Evolutionary conservation across 2,113 vertebrate species (phyloP).

Genomic region (Brachyistius frenatus): DNA sequence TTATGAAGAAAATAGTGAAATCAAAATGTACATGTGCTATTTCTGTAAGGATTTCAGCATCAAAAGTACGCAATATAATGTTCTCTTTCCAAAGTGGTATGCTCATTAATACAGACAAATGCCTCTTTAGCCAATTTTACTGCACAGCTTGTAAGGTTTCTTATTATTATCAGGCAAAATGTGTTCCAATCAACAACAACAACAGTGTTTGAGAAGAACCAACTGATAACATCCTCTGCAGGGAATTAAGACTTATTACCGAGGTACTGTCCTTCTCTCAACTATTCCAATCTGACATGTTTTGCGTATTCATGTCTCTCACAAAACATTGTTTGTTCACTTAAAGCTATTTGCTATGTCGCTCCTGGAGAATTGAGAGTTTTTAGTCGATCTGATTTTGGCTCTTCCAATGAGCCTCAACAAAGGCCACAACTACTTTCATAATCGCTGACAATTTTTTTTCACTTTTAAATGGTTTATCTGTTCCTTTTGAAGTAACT

Average conservation of each 20-base stretch:
- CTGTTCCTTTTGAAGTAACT: too few relatives aligned
- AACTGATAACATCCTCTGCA: not conserved
- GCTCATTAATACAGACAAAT: not conserved
- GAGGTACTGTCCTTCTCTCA: not conserved
- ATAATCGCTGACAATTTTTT: too few relatives aligned
- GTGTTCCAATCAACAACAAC: not conserved
- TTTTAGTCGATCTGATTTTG: too few relatives aligned
- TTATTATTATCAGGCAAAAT: not conserved
- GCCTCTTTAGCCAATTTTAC: not conserved
- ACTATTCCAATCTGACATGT: not conserved
- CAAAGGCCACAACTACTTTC: too few relatives aligned
- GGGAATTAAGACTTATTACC: not conserved
- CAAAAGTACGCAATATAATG: not conserved
- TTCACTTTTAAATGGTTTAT: too few relatives aligned
- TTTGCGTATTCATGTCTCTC: too few relatives aligned
- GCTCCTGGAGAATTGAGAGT: not conserved
- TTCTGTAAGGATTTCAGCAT: not conserved
- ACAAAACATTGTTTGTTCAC: conserved; percentile 3
- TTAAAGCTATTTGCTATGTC: not conserved
- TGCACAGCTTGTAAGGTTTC: not conserved
- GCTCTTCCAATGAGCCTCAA: too few relatives aligned
- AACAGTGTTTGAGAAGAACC: not conserved
- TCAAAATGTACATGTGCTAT: too few relatives aligned
- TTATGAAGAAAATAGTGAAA: too few relatives aligned
- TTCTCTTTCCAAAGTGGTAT: not conserved